Evolutionary conservation across 2,888 invertebrate genomes (phyloP), one percentile per base, ranked within the genome.

Genomic region (Spodoptera picta): DNA sequence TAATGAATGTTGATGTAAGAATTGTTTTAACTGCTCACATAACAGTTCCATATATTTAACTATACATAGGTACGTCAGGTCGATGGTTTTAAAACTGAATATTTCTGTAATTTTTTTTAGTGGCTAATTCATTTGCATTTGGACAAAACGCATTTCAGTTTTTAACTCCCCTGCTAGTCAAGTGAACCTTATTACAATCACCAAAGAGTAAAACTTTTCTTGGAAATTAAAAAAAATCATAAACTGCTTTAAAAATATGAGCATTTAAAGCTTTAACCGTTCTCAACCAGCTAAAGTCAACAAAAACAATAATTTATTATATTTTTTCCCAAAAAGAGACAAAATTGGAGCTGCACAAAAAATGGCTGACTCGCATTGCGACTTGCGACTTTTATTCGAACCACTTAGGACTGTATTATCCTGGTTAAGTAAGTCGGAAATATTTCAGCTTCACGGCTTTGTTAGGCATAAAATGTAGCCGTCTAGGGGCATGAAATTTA

Each of bases 371-470:
- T 79, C 75, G 72, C 80, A 84, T 79, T 80, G 83, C 78, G 75
- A 73, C n/a, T n/a, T 69, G 64, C 65, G 73, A 82, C 77, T 83
- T 83, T 86, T 83, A 82, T 87, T 82, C 77, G 65, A 54, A 41
- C 83, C 77, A 73, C 83, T 81, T 82, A 81, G 85, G 75, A 75
- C 79, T 72, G 78, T 83, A 84, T 85, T 83, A 83, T 83, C 80
- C 80, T 75, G 66, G 81, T 77, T 80, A 82, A 85, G 77, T 74
- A 73, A 75, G 57, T 79, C 77, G 82, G 80, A 83, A 85, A 83
- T 82, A 81, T 81, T 81, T 73, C 68, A 81, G 83, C 79, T 84
- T 82, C 79, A 67, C 82, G 78, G 81, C 83, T 82, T 82, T 84
- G 80, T 81, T 77, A 77, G 74, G 74, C 71, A 77, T 74, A 79